Evolutionary conservation across 2,888 invertebrate genomes (phyloP).

Genomic region (Epirrhoe tristata): DNA sequence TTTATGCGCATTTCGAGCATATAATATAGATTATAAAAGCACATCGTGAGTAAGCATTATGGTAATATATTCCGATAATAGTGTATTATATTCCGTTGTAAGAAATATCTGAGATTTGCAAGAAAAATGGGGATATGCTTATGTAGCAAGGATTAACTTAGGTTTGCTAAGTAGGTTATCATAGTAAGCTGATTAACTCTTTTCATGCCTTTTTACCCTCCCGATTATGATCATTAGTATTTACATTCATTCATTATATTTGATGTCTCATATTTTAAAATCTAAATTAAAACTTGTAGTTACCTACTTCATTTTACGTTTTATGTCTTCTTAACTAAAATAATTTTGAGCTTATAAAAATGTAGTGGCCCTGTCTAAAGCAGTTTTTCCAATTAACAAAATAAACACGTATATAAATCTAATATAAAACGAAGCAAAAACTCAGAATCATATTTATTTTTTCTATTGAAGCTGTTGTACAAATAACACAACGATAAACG

Average conservation of each 20-base stretch:
- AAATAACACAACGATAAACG: conserved; percentile 8
- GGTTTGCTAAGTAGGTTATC: not conserved
- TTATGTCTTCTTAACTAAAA: too few relatives aligned
- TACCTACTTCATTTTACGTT: too few relatives aligned
- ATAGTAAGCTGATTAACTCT: not conserved
- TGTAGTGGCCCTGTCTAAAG: too few relatives aligned
- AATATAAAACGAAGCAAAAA: too few relatives aligned
- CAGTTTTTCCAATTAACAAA: too few relatives aligned
- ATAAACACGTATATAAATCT: not conserved
- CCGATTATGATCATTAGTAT: too few relatives aligned
- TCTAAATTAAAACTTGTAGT: too few relatives aligned
- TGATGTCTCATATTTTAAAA: too few relatives aligned
- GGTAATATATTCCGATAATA: conserved; percentile 18
- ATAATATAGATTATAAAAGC: conserved; percentile 27
- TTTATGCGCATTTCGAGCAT: conserved; percentile 19
- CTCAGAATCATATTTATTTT: conserved; percentile 5
- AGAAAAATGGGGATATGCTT: not conserved
- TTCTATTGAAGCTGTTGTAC: not conserved
- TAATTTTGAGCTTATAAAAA: too few relatives aligned
- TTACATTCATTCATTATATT: too few relatives aligned
- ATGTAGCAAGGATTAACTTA: not conserved
- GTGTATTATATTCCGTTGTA: conserved; percentile 2
- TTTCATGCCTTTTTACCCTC: too few relatives aligned
- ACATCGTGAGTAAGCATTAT: conserved; percentile 17
- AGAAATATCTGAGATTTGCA: not conserved